A percentile compares a stretch with the other conserved stretches of the same genome.
Conservation (phyloP, 2,888 invertebrate species). For the Torymus tubicola region DNA sequence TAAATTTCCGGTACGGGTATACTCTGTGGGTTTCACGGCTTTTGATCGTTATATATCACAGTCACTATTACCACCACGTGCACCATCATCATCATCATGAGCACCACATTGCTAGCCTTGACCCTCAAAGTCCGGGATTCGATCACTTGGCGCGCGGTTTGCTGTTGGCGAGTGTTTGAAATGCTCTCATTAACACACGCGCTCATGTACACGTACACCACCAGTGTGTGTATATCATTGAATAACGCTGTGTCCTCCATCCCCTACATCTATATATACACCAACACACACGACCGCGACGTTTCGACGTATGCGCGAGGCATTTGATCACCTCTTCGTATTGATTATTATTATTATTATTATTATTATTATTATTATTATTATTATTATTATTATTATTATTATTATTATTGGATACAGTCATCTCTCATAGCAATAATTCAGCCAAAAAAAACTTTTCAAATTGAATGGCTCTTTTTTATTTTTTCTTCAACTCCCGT, state of each 20-base stretch:
- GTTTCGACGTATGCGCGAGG: background rate
- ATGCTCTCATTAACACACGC: constrained; percentile 31
- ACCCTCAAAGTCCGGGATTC: background rate
- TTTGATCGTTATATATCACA: constrained; percentile 2
- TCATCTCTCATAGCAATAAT: constrained; percentile 19
- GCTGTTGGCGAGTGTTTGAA: constrained; percentile 9
- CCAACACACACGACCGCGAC: background rate
- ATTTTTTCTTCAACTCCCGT: background rate
- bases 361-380: too few relatives aligned
- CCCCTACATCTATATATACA: background rate
- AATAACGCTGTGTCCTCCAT: too few relatives aligned
- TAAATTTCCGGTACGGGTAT: constrained; percentile 14
- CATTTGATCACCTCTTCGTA: constrained; percentile 17
- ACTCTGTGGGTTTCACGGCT: constrained; percentile 30
- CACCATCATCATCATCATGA: background rate
- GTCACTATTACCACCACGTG: background rate
- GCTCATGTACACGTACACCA: background rate
- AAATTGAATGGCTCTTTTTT: constrained; percentile 24
- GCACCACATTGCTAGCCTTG: constrained; percentile 20
- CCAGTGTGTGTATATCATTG: background rate
- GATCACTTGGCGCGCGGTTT: constrained; percentile 26
- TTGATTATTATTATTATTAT: background rate
- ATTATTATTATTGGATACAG: background rate
- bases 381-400: background rate
- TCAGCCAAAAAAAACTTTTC: constrained; percentile 12